Percentiles rank a stretch among this genome's conserved stretches.
These are phyloP conservation scores for Oryzias sinensis DNA, from an alignment of 2,797 vertebrate species.

Conservation along the genomic window DNA sequence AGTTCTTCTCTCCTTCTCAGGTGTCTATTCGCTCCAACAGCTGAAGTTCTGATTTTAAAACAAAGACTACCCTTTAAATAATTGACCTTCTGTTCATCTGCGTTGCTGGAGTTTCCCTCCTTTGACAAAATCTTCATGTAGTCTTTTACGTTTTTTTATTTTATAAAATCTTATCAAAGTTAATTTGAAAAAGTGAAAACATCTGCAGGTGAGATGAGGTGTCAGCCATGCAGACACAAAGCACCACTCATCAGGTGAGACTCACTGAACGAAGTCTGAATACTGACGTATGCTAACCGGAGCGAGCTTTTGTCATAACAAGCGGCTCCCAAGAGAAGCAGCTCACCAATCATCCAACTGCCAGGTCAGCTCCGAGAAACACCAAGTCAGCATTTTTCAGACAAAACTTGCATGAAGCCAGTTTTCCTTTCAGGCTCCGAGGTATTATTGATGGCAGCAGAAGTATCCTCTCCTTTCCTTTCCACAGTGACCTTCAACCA, in stretches of 20 bases:
- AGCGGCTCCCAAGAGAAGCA: slow-evolving; percentile 53
- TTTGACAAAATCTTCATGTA: too few relatives aligned
- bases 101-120: too few relatives aligned
- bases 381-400: slow-evolving; percentile 58
- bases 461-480: slow-evolving; percentile 9
- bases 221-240: slow-evolving; percentile 1
- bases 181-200: too few relatives aligned
- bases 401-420: slow-evolving; percentile 59
- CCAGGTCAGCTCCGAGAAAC: slow-evolving; percentile 56
- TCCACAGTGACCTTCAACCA: slow-evolving; percentile 3
- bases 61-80: too few relatives aligned
- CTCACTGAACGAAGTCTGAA: slow-evolving; percentile 34
- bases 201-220: slow-evolving; percentile 1
- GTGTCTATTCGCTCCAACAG: too few relatives aligned
- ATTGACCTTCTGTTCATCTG: too few relatives aligned
- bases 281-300: slow-evolving; percentile 47
- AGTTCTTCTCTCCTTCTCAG: too few relatives aligned
- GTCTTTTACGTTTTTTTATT: too few relatives aligned
- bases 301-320: slow-evolving; percentile 58
- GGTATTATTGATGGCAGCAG: slow-evolving; percentile 56
- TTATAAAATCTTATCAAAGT: too few relatives aligned
- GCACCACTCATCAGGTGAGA: background rate
- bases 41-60: too few relatives aligned
- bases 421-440: slow-evolving; percentile 42
- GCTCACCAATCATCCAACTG: slow-evolving; percentile 66